phyloP scores from a whole-genome alignment of 2,797 vertebrate genomes.

The Chiroxiphia lanceolata region DNA sequence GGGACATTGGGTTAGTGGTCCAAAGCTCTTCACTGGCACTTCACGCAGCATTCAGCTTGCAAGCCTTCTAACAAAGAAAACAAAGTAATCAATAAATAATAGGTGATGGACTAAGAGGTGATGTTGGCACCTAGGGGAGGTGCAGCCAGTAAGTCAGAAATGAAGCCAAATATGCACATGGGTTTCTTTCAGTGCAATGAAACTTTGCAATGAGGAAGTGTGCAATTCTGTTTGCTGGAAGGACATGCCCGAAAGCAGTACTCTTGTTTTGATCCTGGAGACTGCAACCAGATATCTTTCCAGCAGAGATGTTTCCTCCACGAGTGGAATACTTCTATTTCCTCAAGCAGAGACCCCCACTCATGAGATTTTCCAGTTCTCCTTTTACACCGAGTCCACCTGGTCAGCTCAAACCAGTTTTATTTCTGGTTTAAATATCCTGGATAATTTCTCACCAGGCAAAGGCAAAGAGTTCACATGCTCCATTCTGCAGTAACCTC shows the following conservation, averaged over 20 bases:
- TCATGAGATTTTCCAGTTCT: not conserved
- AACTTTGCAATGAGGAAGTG: not conserved
- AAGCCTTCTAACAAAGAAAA: not conserved
- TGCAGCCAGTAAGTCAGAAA: not conserved
- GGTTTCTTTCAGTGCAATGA: not conserved
- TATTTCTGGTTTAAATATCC: not conserved
- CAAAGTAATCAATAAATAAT: not conserved
- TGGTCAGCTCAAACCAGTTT: not conserved
- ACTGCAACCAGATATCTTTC: not conserved
- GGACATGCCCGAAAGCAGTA: not conserved
- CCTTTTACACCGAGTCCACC: not conserved
- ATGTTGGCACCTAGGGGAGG: not conserved
- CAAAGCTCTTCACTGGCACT: no score
- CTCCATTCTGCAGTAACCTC: not conserved
- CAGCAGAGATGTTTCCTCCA: not conserved
- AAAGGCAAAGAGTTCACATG: not conserved
- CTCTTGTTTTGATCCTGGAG: not conserved
- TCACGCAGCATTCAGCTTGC: not conserved
- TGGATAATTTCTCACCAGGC: not conserved
- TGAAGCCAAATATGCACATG: not conserved
- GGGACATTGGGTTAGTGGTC: not conserved
- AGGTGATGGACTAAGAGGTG: not conserved
- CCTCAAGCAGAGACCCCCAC: not conserved
- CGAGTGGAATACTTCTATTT: not conserved
- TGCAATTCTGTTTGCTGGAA: not conserved